These are phyloP conservation scores for Lucinisca nassula DNA, from an alignment of 2,888 invertebrate genomes.

Conservation along the genomic window DNA sequence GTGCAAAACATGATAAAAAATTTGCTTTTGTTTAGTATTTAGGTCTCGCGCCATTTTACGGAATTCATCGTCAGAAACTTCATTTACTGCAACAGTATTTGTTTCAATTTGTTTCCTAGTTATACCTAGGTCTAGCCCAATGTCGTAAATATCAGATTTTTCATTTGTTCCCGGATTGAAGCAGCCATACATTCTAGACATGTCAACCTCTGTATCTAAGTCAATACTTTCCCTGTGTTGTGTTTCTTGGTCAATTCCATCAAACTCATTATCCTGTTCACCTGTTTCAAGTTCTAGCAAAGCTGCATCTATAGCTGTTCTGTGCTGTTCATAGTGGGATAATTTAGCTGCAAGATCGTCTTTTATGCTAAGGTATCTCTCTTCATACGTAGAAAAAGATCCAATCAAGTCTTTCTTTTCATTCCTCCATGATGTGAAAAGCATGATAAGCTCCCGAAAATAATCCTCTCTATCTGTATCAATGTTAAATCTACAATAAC, in stretches of 20 bases:
- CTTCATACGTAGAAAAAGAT: slow-evolving; percentile 9
- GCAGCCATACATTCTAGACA: neutral
- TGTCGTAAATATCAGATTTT: slow-evolving; percentile 43
- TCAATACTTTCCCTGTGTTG: slow-evolving; percentile 37
- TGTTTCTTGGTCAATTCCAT: slow-evolving; percentile 44
- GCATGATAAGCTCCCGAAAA: slow-evolving; percentile 78
- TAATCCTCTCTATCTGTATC: slow-evolving; percentile 72
- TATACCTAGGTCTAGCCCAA: slow-evolving; percentile 32
- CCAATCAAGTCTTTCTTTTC: slow-evolving; percentile 41
- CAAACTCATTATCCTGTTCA: slow-evolving; percentile 29
- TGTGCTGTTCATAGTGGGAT: slow-evolving; percentile 18
- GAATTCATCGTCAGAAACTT: neutral
- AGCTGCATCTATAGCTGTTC: slow-evolving; percentile 37
- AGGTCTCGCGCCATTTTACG: neutral
- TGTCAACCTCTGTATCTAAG: neutral
- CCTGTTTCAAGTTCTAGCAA: neutral
- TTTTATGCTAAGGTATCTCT: slow-evolving; percentile 3
- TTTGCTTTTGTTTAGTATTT: neutral
- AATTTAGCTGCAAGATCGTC: neutral
- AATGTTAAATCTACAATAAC: slow-evolving; percentile 67
- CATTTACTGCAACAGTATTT: neutral
- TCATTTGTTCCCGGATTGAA: too few relatives aligned
- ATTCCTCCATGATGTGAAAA: slow-evolving; percentile 78
- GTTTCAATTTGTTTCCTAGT: neutral
- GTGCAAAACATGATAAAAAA: slow-evolving; percentile 20